These are phyloP conservation scores for Aphodius sticticus DNA, from an alignment of 2,888 invertebrate genomes.

Conservation along the genomic window DNA sequence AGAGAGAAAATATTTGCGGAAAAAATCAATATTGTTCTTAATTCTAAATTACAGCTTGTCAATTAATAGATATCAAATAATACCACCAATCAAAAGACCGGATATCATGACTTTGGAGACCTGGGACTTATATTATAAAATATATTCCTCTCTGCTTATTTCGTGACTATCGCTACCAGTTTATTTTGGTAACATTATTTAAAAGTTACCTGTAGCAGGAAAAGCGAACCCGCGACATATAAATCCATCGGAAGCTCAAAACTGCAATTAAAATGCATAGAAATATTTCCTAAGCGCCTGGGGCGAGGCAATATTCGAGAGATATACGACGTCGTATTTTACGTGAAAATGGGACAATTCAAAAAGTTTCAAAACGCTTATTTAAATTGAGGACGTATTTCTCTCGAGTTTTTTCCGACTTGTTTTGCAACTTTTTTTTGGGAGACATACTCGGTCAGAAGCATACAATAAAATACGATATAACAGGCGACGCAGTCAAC, in stretches of 20 bases:
- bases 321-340: conserved; percentile 33
- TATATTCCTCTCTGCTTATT: too few relatives aligned
- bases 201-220: conserved; percentile 12
- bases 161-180: too few relatives aligned
- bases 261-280: conserved; percentile 34
- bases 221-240: conserved; percentile 7
- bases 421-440: neutral
- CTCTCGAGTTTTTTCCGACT: neutral
- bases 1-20: too few relatives aligned
- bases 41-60: too few relatives aligned
- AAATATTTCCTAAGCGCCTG: conserved; percentile 28
- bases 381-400: conserved; percentile 18
- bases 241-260: conserved; percentile 16
- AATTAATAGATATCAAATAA: too few relatives aligned
- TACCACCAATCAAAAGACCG: too few relatives aligned
- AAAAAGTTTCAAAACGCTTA: conserved; percentile 21
- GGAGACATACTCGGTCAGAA: too few relatives aligned
- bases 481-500: too few relatives aligned
- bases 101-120: too few relatives aligned
- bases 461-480: too few relatives aligned
- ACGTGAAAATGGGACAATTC: conserved; percentile 19
- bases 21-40: too few relatives aligned
- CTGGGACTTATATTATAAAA: too few relatives aligned
- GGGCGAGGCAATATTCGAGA: conserved; percentile 26
- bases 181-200: neutral